These are phyloP conservation scores for Orussus abietinus DNA, from an alignment of 1,140 invertebrate genomes.

Conservation along the genomic window DNA sequence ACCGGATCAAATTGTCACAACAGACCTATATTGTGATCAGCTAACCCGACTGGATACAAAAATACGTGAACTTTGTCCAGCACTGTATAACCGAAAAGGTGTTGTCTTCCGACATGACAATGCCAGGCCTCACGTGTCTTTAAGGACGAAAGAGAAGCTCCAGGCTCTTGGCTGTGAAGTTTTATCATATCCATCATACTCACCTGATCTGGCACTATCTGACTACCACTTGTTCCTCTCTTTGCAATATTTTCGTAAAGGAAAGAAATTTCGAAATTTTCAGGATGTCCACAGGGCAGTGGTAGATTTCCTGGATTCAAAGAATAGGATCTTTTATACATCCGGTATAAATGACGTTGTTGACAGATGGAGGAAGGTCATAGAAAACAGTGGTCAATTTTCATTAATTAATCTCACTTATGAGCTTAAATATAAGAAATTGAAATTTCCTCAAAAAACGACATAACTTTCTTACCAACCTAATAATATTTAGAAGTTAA, in stretches of 20 bases:
- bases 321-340: slow-evolving; percentile 1
- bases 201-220: slow-evolving; percentile 2
- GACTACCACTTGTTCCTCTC: slow-evolving; percentile 5
- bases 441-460: slow-evolving; percentile 1
- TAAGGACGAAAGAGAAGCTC: slow-evolving; percentile 1
- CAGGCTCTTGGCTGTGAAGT: slow-evolving; percentile 1
- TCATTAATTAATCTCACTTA: background rate
- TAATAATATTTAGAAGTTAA: too few species aligned
- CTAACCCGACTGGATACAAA: background rate
- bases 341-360: background rate
- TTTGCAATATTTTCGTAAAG: background rate
- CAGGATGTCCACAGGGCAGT: background rate
- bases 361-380: background rate
- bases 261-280: slow-evolving; percentile 1
- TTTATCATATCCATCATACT: slow-evolving; percentile 7
- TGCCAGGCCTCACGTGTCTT: slow-evolving; percentile 1
- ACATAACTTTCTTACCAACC: background rate
- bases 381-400: slow-evolving; percentile 1
- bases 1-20: too few species aligned
- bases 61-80: slow-evolving; percentile 1
- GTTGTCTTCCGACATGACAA: slow-evolving; percentile 4
- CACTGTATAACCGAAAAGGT: slow-evolving; percentile 1
- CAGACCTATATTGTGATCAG: background rate
- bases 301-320: background rate
- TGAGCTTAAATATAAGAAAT: slow-evolving; percentile 1